Evolutionary conservation across 2,888 invertebrate genomes (phyloP).

Genomic region (Electrophaes corylata): DNA sequence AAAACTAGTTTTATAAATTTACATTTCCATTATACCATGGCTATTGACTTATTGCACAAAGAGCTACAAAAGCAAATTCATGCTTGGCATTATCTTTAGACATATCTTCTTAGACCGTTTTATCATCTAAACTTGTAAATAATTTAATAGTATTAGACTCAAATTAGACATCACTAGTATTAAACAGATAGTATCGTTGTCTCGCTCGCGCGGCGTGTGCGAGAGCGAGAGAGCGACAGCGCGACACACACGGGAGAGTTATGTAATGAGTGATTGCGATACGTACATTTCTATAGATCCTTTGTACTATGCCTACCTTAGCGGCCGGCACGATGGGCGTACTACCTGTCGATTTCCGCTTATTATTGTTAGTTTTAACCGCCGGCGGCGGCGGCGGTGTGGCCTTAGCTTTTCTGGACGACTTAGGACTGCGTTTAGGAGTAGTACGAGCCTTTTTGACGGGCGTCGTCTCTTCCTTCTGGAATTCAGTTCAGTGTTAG

Average conservation of each 20-base stretch:
- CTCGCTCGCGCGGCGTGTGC: constrained; percentile 44
- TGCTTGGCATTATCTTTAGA: constrained; percentile 13
- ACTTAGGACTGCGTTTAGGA: constrained; percentile 73
- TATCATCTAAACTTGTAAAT: constrained; percentile 1
- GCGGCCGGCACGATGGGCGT: constrained; percentile 72
- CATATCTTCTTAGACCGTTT: constrained; percentile 10
- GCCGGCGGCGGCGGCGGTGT: constrained; percentile 36
- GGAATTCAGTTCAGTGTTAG: constrained; percentile 29
- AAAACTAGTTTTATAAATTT: background rate
- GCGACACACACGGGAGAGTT: constrained; percentile 41
- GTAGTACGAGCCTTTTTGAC: constrained; percentile 67
- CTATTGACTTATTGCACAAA: constrained; percentile 2
- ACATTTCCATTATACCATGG: background rate
- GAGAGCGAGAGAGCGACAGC: constrained; percentile 48
- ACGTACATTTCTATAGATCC: constrained; percentile 85
- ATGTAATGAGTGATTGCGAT: constrained; percentile 77
- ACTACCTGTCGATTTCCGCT: constrained; percentile 74
- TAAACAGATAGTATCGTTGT: constrained; percentile 41
- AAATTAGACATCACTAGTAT: background rate
- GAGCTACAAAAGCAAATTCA: constrained; percentile 15
- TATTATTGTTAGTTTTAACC: constrained; percentile 56
- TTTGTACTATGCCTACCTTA: constrained; percentile 85
- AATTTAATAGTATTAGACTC: background rate
- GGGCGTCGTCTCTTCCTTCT: constrained; percentile 66
- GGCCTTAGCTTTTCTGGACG: constrained; percentile 58